Base-by-base conservation (phyloP, 2,797 vertebrate genomes). In the Pseudochromis fuscus region DNA sequence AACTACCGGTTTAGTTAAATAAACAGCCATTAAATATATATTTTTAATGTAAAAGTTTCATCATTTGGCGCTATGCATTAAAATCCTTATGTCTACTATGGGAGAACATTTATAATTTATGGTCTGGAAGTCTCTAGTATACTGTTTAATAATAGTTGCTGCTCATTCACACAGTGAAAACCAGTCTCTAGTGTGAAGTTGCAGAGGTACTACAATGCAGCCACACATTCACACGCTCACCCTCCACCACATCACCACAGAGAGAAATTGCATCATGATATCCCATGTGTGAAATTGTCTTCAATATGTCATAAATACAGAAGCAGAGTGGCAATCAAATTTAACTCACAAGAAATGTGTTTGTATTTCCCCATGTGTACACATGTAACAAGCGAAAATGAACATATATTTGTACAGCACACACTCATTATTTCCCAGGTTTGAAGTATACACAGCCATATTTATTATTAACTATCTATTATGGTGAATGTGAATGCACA, bases 281-380 rank as follows among this genome's bases (percentile, higher is more conserved):
- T 72, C 30, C 81, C 79, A 89, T 86, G 88, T 91, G 87, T 91
- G 75, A 93, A 93, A 93, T 89, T 90, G 82, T 87, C 68, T 88
- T 66, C 50, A 33, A 75, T 89, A 85, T 72, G 77, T 85, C 67
- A 84, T 75, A 84, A 83, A 87, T 80, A 62, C 63, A 44, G 35
- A 58, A 62, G 66, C 88, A 79, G 7, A 40, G 70, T 40, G 50
- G 38, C 19, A 49, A 87, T 90, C 69, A 81, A 79, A 87, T 89
- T 72, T 35, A 88, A 82, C 51, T 72, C 52, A 85, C 83, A 19
- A 76, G 56, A 77, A 77, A 62, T 60, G 50, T 67, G 33, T 68
- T 66, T 76, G 42, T 48, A 40, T 69, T 61, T 69, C 23, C 18
- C 35, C 37, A 8, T 65, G 35, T 58, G 35, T 67, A 37, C 58